A percentile compares a stretch with the other conserved stretches of the same genome.
Conservation (phyloP, 2,888 invertebrate genomes). For the Drosophila yooni region DNA sequence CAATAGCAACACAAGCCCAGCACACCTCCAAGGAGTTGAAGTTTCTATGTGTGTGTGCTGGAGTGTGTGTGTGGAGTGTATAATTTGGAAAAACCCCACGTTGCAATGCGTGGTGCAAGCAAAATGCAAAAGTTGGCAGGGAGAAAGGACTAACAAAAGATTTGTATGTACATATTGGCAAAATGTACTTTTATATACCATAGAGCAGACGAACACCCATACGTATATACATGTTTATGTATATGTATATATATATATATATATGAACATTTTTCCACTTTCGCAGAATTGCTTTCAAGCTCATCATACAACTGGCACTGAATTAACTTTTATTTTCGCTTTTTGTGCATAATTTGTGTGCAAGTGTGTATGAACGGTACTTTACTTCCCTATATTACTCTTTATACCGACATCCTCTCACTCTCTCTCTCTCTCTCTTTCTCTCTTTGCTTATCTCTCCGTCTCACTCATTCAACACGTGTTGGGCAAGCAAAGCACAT, state of each 20-base stretch:
- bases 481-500: conserved; percentile 68
- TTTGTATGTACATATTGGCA: conserved; percentile 18
- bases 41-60: not conserved
- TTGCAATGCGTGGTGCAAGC: conserved; percentile 58
- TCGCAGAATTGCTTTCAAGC: conserved; percentile 45
- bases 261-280: conserved; percentile 48
- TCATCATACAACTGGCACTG: conserved; percentile 58
- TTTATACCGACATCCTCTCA: not conserved
- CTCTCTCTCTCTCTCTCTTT: not conserved
- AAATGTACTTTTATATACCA: conserved; percentile 4
- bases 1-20: conserved; percentile 39
- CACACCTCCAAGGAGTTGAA: conserved; percentile 17
- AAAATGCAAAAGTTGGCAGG: conserved; percentile 56
- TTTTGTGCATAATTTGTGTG: conserved; percentile 56
- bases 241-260: conserved; percentile 2
- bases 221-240: not conserved
- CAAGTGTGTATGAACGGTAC: conserved; percentile 14
- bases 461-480: no score
- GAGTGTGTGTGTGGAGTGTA: conserved; percentile 37
- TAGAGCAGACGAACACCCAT: conserved; percentile 4
- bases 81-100: conserved; percentile 55
- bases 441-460: not conserved
- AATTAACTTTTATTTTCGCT: conserved; percentile 61
- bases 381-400: conserved; percentile 10
- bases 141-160: conserved; percentile 54